Evolutionary conservation across 2,888 invertebrate species (phyloP).

Genomic region (Acrobasis suavella): DNA sequence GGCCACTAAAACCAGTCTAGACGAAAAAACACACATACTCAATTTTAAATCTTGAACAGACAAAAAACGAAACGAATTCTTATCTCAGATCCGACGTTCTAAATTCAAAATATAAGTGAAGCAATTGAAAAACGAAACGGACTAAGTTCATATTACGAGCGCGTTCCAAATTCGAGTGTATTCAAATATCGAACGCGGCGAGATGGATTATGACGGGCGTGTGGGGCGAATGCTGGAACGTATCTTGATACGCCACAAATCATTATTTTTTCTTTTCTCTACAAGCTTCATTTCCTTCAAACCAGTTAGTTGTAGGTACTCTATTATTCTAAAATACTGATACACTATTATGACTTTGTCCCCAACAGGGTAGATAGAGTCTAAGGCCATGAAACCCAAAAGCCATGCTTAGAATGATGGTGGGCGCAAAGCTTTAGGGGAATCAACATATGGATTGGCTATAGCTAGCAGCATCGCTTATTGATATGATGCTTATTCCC

Average conservation of each 20-base stretch:
- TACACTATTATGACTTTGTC: too few species aligned
- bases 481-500: not conserved
- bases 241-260: conserved; percentile 59
- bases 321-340: conserved; percentile 31
- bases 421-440: too few species aligned
- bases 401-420: too few species aligned
- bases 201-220: conserved; percentile 72
- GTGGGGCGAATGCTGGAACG: conserved; percentile 57
- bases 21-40: conserved; percentile 46
- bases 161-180: conserved; percentile 78
- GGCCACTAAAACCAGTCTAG: conserved; percentile 62
- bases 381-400: too few species aligned
- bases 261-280: conserved; percentile 46
- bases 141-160: conserved; percentile 75
- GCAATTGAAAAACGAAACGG: conserved; percentile 80
- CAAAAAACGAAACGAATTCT: conserved; percentile 48
- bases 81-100: conserved; percentile 70
- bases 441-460: too few species aligned
- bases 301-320: conserved; percentile 32
- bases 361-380: too few species aligned
- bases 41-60: conserved; percentile 46
- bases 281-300: conserved; percentile 37
- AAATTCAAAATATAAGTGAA: conserved; percentile 80
- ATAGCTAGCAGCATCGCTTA: not conserved
- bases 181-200: conserved; percentile 75